Conservation (phyloP, 2,113 vertebrate genomes). For the Thalassoma bifasciatum region DNA sequence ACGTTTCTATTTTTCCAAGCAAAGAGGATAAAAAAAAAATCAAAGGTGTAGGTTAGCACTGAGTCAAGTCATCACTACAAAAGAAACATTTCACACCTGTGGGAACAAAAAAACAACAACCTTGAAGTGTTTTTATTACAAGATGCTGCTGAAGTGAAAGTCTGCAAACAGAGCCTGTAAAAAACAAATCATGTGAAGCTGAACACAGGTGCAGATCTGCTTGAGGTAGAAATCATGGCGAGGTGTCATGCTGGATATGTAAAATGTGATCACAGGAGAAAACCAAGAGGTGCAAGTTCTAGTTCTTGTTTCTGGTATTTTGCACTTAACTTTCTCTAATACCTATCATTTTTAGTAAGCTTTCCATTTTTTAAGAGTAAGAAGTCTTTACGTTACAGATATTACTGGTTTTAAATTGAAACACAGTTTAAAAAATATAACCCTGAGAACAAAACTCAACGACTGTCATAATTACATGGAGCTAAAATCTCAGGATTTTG, state of each 20-base stretch:
- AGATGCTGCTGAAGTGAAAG: not conserved
- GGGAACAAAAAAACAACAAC: conserved; percentile 7
- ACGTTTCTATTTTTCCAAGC: not conserved
- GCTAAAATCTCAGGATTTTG: too few relatives aligned
- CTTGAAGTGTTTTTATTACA: conserved; percentile 1
- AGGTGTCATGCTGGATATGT: too few relatives aligned
- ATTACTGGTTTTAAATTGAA: too few relatives aligned
- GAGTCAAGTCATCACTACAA: conserved; percentile 2
- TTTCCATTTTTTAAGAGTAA: too few relatives aligned
- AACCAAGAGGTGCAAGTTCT: too few relatives aligned
- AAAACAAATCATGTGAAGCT: not conserved
- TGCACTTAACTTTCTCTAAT: too few relatives aligned
- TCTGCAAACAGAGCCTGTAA: not conserved
- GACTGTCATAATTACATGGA: too few relatives aligned
- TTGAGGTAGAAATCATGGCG: not conserved
- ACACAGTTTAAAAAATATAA: not conserved
- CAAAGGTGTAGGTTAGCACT: not conserved
- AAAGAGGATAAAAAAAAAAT: conserved; percentile 2
- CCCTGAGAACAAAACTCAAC: not conserved
- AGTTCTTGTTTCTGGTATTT: too few relatives aligned
- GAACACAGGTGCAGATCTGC: not conserved
- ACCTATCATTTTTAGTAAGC: too few relatives aligned
- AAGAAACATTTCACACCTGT: not conserved
- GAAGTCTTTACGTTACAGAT: too few relatives aligned
- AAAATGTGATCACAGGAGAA: too few relatives aligned